phyloP scores from a whole-genome alignment of 2,888 invertebrate species.

The Neoscelio sp. region DNA sequence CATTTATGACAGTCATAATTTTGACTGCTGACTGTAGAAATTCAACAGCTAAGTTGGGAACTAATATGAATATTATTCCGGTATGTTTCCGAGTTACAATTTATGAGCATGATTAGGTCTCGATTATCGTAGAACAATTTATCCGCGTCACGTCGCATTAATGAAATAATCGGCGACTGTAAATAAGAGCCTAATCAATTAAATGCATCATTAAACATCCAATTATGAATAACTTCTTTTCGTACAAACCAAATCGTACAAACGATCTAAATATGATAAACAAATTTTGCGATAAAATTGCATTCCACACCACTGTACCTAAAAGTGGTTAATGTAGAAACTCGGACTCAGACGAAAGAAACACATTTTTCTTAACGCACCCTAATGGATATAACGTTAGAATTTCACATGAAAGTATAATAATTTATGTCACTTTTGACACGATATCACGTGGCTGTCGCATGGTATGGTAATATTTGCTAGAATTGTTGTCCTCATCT shows the following conservation, averaged over 20 bases:
- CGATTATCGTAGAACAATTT: constrained; percentile 37
- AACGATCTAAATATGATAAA: neutral
- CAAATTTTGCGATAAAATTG: neutral
- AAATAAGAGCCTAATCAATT: constrained; percentile 42
- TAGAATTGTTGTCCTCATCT: neutral
- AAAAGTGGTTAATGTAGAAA: too few species aligned
- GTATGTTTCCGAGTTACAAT: constrained; percentile 22
- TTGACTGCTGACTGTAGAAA: too few species aligned
- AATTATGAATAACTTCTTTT: neutral
- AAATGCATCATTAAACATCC: constrained; percentile 1
- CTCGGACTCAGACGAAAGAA: too few species aligned
- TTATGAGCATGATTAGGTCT: constrained; percentile 45
- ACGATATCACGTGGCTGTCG: too few species aligned
- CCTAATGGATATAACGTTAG: too few species aligned
- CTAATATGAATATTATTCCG: constrained; percentile 48
- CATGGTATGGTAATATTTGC: too few species aligned
- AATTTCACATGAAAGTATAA: too few species aligned
- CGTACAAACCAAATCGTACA: too few species aligned
- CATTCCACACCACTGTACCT: too few species aligned
- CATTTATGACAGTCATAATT: constrained; percentile 24
- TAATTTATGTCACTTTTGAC: too few species aligned
- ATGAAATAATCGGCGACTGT: constrained; percentile 29
- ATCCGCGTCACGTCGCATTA: constrained; percentile 42
- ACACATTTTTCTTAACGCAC: too few species aligned
- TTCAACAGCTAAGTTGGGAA: constrained; percentile 1